Conservation (phyloP, 1,140 invertebrate genomes). For the Camponotus vicinus region DNA sequence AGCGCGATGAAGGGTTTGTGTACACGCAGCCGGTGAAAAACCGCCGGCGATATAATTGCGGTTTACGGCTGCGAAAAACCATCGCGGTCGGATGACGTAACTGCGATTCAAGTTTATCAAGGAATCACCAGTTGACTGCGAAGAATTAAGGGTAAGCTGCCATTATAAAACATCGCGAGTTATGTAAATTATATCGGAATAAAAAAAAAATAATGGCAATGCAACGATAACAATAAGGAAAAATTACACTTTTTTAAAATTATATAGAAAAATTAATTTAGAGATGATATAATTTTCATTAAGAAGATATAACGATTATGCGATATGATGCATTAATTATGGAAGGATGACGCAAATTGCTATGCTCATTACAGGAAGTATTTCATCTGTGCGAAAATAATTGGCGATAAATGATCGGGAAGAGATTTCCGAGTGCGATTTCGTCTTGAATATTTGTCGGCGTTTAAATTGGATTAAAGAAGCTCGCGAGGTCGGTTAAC, state of each 20-base stretch:
- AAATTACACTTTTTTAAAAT: not conserved
- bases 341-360: constrained; percentile 2
- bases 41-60: constrained; percentile 77
- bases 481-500: constrained; percentile 38
- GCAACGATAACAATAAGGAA: not conserved
- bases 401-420: constrained; percentile 35
- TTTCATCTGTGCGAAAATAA: constrained; percentile 43
- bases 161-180: too few species aligned
- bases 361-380: constrained; percentile 8
- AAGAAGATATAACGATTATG: not conserved
- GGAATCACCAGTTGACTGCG: not conserved
- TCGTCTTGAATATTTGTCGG: constrained; percentile 52
- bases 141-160: too few species aligned
- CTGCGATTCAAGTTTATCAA: constrained; percentile 17
- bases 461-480: constrained; percentile 54
- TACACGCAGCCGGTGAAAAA: constrained; percentile 73
- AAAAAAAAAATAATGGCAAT: too few species aligned
- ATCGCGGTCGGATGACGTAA: not conserved
- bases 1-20: constrained; percentile 47
- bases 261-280: too few species aligned
- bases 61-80: constrained; percentile 56
- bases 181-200: not conserved
- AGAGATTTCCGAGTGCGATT: constrained; percentile 29
- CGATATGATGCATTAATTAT: not conserved
- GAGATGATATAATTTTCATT: not conserved